Base-by-base conservation (phyloP, 2,113 vertebrate species). In the Cepphus grylle region DNA sequence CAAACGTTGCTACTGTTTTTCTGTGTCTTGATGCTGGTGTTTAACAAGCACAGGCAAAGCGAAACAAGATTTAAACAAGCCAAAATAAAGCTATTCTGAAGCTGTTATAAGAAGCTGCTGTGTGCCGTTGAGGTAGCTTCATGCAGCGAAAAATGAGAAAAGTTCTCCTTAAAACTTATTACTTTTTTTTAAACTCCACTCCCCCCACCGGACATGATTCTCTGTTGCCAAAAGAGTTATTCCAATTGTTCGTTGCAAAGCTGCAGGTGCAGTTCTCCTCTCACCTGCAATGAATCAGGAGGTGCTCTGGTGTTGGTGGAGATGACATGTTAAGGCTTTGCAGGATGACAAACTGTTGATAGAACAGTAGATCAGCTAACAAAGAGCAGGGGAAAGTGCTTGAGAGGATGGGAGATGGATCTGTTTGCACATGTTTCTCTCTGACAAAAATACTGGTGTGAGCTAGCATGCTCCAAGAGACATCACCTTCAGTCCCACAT, bases 41-140 rank as follows among this genome's bases (percentile, higher is more conserved):
- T 82, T n/a, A 76, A 17, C 7, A 58, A 67, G 29, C 47, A 66
- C 27, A 80, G 38, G 13, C 6, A 77, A 67, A 30, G 10, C 8
- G 61, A 72, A 69, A 14, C 8, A 71, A 67, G 23, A 52, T 15
- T 36, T 43, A 45, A 74, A 52, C 2, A 32, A 38, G 10, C 12
- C 2, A 53, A 74, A 70, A 69, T 42, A 23, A 50, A 34, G 16
- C 7, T 66, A 11, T 52, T 91, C 34, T 56, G 19, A 76, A 76
- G 23, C 9, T 55, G 5, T 8, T 43, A 2, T 29, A n/a, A 70
- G 50, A 62, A 59, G 5, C 5, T 58, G 27, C 6, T 1, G 2
- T 15, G 8, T 76, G 30, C 0, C 0, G 1, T 9, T 45, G 30
- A 59, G 10, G 36, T 72, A 74, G 12, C 0, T 76, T 55, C 72